Evolutionary conservation across 2,888 invertebrate species (phyloP).

Genomic region (Drosophila emarginata): DNA sequence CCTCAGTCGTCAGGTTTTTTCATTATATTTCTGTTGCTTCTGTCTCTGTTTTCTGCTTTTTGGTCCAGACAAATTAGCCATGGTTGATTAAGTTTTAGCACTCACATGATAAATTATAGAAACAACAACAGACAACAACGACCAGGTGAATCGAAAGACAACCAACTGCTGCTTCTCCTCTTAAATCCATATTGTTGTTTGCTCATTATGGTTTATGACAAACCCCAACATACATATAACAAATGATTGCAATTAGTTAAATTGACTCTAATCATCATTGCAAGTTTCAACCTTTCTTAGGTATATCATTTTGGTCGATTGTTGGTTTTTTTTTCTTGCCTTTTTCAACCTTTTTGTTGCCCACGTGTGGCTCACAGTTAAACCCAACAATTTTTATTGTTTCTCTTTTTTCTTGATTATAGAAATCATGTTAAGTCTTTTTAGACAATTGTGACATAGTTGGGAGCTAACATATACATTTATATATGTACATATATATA

Average conservation of each 20-base stretch:
- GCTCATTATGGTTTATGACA: conserved; percentile 12
- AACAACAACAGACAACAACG: conserved; percentile 35
- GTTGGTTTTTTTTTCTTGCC: neutral
- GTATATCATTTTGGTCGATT: neutral
- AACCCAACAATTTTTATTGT: conserved; percentile 35
- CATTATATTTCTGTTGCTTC: conserved; percentile 29
- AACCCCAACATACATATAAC: conserved; percentile 34
- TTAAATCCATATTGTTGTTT: conserved; percentile 17
- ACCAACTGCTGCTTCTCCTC: neutral
- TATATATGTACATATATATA: too few relatives aligned
- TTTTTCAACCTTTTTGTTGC: neutral
- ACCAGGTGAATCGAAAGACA: conserved; percentile 8
- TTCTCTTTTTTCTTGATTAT: conserved; percentile 40
- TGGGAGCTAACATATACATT: neutral
- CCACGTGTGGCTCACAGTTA: conserved; percentile 22
- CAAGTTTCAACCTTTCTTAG: neutral
- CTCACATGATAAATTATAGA: conserved; percentile 48
- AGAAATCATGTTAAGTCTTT: conserved; percentile 34
- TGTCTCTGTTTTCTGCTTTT: conserved; percentile 12
- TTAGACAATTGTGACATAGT: conserved; percentile 64
- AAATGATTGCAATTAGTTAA: conserved; percentile 59
- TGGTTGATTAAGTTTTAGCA: conserved; percentile 72
- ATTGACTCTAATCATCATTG: conserved; percentile 47
- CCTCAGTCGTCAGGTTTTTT: conserved; percentile 30
- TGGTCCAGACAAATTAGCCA: conserved; percentile 70